Evolutionary conservation across 2,113 vertebrate species (phyloP).

Genomic region (Pongo abelii): DNA sequence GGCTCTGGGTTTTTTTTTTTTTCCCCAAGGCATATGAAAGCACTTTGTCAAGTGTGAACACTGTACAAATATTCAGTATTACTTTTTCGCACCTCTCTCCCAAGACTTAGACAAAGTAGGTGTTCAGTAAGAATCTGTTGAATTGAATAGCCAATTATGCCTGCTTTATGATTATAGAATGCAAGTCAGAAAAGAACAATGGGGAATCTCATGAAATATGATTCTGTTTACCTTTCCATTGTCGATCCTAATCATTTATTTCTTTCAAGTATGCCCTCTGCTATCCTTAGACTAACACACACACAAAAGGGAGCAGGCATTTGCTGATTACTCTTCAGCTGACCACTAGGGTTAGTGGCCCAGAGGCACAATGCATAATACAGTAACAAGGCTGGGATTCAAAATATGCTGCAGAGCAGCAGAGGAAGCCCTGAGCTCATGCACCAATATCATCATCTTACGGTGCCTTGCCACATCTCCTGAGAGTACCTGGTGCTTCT

Average conservation of each 20-base stretch:
- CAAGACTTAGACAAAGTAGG: background rate
- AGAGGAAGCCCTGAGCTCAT: fast-evolving
- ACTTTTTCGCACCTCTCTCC: background rate
- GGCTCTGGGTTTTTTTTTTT: background rate
- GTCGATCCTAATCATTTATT: constrained; percentile 9
- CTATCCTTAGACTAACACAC: background rate
- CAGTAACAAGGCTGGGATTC: background rate
- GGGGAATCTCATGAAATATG: background rate
- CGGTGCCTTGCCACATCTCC: fast-evolving
- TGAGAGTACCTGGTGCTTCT: background rate
- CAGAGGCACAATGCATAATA: background rate
- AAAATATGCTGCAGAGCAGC: no score
- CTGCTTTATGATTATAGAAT: background rate
- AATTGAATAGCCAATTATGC: background rate
- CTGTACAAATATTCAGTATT: constrained; percentile 14
- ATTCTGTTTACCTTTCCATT: background rate
- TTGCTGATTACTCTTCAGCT: background rate
- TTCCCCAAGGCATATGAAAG: background rate
- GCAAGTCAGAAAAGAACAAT: constrained; percentile 33
- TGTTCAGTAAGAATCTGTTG: background rate
- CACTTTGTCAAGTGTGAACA: background rate
- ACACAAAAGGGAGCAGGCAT: background rate
- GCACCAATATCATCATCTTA: background rate
- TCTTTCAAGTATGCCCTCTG: background rate
- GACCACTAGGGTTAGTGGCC: background rate